Base-by-base conservation (phyloP, 2,797 vertebrate species). In the Telmatherina bonti region DNA sequence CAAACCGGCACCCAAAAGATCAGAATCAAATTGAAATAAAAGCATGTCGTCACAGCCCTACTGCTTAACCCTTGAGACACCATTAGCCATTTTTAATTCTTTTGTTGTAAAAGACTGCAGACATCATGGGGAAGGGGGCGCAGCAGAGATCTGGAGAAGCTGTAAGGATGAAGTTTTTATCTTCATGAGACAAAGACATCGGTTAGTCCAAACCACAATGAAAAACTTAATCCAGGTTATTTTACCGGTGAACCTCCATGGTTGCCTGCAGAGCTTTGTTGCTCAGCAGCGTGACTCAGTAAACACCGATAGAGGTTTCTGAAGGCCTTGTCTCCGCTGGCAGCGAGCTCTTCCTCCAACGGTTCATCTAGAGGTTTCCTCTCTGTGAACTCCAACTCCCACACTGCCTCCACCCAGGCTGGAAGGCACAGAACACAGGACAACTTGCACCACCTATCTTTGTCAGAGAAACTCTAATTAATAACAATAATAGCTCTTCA, bases 331-430 rank as follows among this genome's bases (percentile, higher is more conserved):
- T 90, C 61, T 27, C 87, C 89, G 11, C 83, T 87, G 13, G 76
- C 87, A 2, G 72, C 9, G 7, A 98, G 92, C 8, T 92, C 90
- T 0, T 90, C 88, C 15, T 92, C 95, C 9, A 94, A 20, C 33
- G 24, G 11, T 18, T 91, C 35, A 58, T 97, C 95, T 72, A 97
- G 83, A 1, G 93, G 89, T 1, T 93, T 94, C 0, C 77, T 74
- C 36, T 98, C 96, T 0, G 93, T 97, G 89, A 99, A 97, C 72
- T 97, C 96, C 8, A 91, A 76, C 5, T 97, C 96, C 97, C 97
- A 99, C 0, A 94, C 93, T 0, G 85, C 61, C 8, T 94, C 91
- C 49, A 95, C 96, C 97, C 97, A 99, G 16, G 59, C 97, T 98
- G 84, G 52, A 82, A 76, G 72, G 10, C 11, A 84, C 7, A 78